These are phyloP conservation scores for Steromphala cineraria DNA, from an alignment of 2,888 invertebrate genomes.

Conservation along the genomic window DNA sequence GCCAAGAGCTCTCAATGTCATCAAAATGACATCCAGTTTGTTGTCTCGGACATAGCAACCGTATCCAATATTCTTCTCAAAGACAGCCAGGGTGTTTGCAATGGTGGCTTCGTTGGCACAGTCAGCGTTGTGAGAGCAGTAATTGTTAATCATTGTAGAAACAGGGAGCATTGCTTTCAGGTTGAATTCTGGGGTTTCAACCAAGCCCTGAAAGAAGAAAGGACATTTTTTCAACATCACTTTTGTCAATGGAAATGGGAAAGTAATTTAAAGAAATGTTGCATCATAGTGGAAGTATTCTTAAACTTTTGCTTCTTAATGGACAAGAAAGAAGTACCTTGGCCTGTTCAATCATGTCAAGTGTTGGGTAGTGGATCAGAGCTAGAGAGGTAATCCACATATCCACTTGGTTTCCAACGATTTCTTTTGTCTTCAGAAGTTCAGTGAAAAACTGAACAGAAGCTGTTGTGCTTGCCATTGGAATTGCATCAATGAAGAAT, in stretches of 20 bases:
- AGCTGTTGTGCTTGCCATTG: conserved; percentile 89
- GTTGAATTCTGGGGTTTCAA: conserved; percentile 71
- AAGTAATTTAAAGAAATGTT: too few relatives aligned
- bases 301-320: too few relatives aligned
- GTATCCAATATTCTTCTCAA: conserved; percentile 57
- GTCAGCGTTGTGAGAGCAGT: conserved; percentile 76
- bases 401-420: conserved; percentile 82
- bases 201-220: conserved; percentile 62
- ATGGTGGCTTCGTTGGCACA: conserved; percentile 73
- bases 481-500: conserved; percentile 88
- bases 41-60: conserved; percentile 49
- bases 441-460: conserved; percentile 90
- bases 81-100: conserved; percentile 61
- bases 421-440: conserved; percentile 82
- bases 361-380: conserved; percentile 80
- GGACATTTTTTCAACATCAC: neutral
- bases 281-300: too few relatives aligned
- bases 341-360: conserved; percentile 75
- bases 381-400: conserved; percentile 92
- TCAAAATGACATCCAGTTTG: conserved; percentile 50
- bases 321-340: conserved; percentile 62
- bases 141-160: conserved; percentile 83
- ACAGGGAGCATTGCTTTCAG: conserved; percentile 82
- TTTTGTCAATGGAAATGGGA: neutral
- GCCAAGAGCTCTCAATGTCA: conserved; percentile 86